Evolutionary conservation across 2,888 invertebrate genomes (phyloP), one percentile per base, ranked within the genome.

Genomic region (Netelia virgata): DNA sequence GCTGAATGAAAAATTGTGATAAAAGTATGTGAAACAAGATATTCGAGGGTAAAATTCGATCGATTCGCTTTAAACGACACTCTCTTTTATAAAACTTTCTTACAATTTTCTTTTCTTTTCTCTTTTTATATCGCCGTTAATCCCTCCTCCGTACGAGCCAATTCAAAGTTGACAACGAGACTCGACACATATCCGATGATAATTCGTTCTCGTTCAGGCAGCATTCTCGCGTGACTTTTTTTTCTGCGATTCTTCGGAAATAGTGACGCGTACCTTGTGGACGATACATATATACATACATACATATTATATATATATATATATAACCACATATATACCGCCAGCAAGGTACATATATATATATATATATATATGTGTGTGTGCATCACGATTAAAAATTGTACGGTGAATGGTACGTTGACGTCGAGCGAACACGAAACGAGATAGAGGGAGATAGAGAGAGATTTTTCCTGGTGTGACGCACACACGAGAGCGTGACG

Each of bases 381-480:
- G 50, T 11, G 50, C n/a, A 50, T 16, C 9, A 55, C n/a, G 3
- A 5, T 55, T 6, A 18, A 9, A 16, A 55, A 55, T 6, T 14
- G 14, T 47, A 47, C 47, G 47, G 14, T 14, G 47, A 47, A 14
- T 3, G 3, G 47, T 10, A 11, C 55, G 53, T 41, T 55, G 59
- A 69, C 53, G 75, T 81, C 43, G 50, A 78, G 28, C 50, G 59
- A 11, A 20, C n/a, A 53, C 61, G 36, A 57, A 55, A 47, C 66
- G 36, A 55, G 57, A 47, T 10, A 47, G 47, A 47, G 47, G 28
- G 64, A 57, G n/a, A 11, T 50, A 63, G 11, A 11, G 9, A 75
- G 69, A 70, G 69, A 74, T 41, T 83, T 83, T 79, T 72, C 68
- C 59, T 53, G 36, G 23, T 63, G 78, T 79, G 83, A 79, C 79